Conservation (phyloP, 2,797 vertebrate genomes). For the Diplodus sargus region DNA sequence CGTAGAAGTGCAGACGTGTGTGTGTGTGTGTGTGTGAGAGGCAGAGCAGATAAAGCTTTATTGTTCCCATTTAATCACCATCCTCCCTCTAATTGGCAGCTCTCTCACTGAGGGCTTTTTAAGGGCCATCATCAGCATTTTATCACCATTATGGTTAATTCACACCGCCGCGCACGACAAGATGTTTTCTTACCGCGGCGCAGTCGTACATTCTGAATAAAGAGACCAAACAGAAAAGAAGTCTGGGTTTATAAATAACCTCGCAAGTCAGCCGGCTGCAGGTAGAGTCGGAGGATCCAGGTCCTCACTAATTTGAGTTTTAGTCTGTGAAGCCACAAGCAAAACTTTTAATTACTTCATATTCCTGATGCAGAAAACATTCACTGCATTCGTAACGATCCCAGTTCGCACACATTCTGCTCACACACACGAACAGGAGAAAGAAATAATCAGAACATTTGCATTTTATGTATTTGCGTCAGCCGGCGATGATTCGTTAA, state of each 20-base stretch:
- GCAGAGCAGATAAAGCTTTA: constrained; percentile 26
- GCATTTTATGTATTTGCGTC: background rate
- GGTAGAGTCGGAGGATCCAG: constrained; percentile 1
- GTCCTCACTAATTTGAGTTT: constrained; percentile 9
- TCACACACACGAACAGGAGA: background rate
- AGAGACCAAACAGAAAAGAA: background rate
- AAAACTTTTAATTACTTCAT: background rate
- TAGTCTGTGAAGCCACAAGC: too few relatives aligned
- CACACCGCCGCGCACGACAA: background rate
- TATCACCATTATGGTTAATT: constrained; percentile 42
- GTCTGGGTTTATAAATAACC: constrained; percentile 15
- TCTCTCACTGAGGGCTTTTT: constrained; percentile 47
- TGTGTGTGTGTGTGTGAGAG: background rate
- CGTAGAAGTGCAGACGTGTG: background rate
- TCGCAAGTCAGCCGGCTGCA: background rate
- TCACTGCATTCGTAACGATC: background rate
- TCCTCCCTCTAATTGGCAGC: constrained; percentile 49
- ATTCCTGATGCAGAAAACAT: background rate
- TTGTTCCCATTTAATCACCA: constrained; percentile 48
- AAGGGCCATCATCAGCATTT: constrained; percentile 56
- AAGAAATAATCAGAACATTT: background rate
- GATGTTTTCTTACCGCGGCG: background rate
- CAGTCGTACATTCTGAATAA: constrained; percentile 12
- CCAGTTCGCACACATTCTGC: background rate
- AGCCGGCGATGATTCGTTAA: background rate